phyloP scores from a whole-genome alignment of 2,113 vertebrate species.

The Excalfactoria chinensis region DNA sequence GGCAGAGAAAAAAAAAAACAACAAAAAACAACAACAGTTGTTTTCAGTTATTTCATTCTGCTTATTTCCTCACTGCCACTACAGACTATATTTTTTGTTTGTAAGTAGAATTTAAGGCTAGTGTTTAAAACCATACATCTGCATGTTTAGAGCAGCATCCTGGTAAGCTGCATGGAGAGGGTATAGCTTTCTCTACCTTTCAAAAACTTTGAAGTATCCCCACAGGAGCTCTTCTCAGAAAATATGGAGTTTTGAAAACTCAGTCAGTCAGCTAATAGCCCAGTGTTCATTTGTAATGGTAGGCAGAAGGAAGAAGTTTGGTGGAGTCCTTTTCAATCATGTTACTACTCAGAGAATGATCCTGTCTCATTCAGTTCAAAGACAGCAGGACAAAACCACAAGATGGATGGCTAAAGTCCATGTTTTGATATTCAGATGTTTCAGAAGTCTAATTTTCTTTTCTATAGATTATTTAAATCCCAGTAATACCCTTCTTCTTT shows the following conservation, averaged over 20 bases:
- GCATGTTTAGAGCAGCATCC: background rate
- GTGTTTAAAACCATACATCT: conserved; percentile 6
- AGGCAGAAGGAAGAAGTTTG: conserved; percentile 10
- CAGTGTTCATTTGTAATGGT: background rate
- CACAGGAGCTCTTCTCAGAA: conserved; percentile 16
- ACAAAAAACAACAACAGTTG: too few species aligned
- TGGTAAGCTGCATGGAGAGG: background rate
- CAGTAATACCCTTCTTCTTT: background rate
- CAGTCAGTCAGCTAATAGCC: background rate
- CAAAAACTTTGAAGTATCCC: conserved; percentile 49
- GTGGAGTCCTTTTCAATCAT: background rate
- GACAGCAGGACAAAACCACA: background rate
- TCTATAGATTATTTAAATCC: background rate
- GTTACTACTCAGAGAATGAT: background rate
- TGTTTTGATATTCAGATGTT: background rate
- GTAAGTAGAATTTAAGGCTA: conserved; percentile 27
- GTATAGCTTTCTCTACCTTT: background rate
- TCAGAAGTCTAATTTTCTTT: background rate
- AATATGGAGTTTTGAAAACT: conserved; percentile 13
- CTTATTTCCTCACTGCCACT: conserved; percentile 14
- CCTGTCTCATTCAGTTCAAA: background rate
- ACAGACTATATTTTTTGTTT: conserved; percentile 21
- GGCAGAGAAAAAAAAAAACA: conserved; percentile 52
- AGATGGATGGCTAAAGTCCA: background rate
- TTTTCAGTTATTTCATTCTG: conserved; percentile 56